Conservation (phyloP, 2,113 vertebrate genomes). For the Tachuris rubrigastra region DNA sequence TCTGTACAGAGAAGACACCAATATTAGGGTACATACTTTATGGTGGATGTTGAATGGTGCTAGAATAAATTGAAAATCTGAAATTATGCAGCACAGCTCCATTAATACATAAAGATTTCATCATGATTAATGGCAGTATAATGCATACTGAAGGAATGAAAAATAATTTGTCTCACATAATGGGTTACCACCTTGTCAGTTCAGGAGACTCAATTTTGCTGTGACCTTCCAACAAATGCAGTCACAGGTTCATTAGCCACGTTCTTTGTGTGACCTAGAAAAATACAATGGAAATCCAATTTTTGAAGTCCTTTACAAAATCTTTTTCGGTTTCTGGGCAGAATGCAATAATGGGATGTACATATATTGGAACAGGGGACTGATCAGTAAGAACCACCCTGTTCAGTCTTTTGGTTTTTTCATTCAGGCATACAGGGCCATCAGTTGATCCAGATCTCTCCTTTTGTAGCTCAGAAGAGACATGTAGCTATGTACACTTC, state of each 20-base stretch:
- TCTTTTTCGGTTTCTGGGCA: neutral
- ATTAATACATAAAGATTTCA: constrained; percentile 3
- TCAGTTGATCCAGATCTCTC: neutral
- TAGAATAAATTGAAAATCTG: neutral
- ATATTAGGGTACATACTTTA: neutral
- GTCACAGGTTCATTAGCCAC: neutral
- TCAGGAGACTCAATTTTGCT: neutral
- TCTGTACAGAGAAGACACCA: neutral
- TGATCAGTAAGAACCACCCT: neutral
- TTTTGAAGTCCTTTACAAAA: neutral
- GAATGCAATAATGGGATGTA: neutral
- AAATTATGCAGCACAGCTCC: neutral
- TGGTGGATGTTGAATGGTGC: neutral
- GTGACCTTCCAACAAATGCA: neutral
- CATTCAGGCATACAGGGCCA: neutral
- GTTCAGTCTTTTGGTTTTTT: neutral
- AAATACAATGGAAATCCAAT: neutral
- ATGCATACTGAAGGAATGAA: neutral
- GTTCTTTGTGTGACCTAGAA: neutral
- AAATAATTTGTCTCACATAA: neutral
- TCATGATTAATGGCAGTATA: neutral
- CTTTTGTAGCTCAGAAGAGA: neutral
- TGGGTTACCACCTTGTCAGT: neutral
- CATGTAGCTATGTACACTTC: accelerated
- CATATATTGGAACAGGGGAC: neutral